These are phyloP conservation scores for Cheilosia grossa DNA, from an alignment of 2,888 invertebrate species.

Conservation along the genomic window DNA sequence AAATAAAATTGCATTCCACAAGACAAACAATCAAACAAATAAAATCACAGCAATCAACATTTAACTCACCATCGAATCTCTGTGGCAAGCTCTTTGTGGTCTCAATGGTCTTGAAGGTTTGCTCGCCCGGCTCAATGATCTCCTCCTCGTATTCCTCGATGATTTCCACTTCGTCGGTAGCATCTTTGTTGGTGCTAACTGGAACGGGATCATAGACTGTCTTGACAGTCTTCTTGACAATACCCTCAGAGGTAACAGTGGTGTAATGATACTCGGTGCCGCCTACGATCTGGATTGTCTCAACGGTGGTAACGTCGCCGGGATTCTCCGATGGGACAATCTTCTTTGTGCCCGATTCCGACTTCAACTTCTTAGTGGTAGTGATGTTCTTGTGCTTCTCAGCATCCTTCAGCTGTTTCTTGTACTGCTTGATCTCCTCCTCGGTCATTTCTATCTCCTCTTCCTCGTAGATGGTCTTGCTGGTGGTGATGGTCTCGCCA, in stretches of 20 bases:
- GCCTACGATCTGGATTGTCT: conserved; percentile 82
- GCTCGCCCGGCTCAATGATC: conserved; percentile 83
- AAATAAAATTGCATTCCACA: background rate
- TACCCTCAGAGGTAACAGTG: conserved; percentile 82
- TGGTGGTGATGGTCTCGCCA: conserved; percentile 81
- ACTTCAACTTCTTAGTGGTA: conserved; percentile 81
- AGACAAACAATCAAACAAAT: background rate
- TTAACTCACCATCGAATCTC: conserved; percentile 80
- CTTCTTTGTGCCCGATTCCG: conserved; percentile 82
- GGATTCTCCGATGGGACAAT: conserved; percentile 82
- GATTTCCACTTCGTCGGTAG: conserved; percentile 82
- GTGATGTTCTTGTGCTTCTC: conserved; percentile 82
- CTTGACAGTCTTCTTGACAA: conserved; percentile 82
- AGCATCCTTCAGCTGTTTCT: conserved; percentile 82
- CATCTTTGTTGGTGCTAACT: conserved; percentile 79
- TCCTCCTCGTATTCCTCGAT: conserved; percentile 83
- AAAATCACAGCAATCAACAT: conserved; percentile 16
- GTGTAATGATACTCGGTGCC: conserved; percentile 83
- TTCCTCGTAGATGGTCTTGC: conserved; percentile 82
- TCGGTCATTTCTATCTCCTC: conserved; percentile 82
- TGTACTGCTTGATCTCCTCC: conserved; percentile 81
- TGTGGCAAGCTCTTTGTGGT: conserved; percentile 80
- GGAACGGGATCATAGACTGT: conserved; percentile 82
- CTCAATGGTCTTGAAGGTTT: conserved; percentile 81
- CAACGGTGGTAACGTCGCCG: conserved; percentile 83